Evolutionary conservation across 2,797 vertebrate species (phyloP), one percentile per base, ranked within the genome.

Genomic region (Clarias pachynema): DNA sequence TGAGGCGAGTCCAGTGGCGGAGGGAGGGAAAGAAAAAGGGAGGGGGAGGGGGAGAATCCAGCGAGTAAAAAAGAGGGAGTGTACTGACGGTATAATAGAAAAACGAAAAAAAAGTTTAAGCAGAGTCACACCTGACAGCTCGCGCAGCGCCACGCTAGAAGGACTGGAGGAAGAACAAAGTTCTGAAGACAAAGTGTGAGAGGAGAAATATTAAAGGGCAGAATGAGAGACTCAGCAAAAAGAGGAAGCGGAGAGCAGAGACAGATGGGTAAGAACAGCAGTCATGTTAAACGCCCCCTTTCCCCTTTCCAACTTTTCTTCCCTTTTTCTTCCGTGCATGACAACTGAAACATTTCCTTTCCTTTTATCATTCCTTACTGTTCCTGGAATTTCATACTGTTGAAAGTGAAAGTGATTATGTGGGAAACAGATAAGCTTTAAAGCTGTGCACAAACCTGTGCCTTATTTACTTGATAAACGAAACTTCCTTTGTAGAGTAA

Each of bases 221-320:
- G 88, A 90, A 96, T 96, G 95, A 95, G 93, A 90, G 95, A 96
- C 90, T 93, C 94, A 89, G 88, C 91, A 31, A 95, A 90, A 87
- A 86, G 87, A 92, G 92, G 92, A 91, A 94, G 91, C 88, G 91
- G 89, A 89, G 92, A 90, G 91, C 93, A 92, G 86, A 91, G 88
- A 84, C 92, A 93, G 68, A 75, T 88, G 90, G 95, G 95, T 96
- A 89, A 95, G 93, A 89, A 72, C 37, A 72, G 37, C 69, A 31
- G 49, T 56, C 29, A 49, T 56, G 26, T 5, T 53, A 53, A 10
- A 62, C 7, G 1, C 24, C 40, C 72, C 53, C 40, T 56, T 1
- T 59, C 10, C n/a, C n/a, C n/a, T n/a, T n/a, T n/a, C n/a, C n/a
- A n/a, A 91, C 4, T 14, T 53, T 31, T 29, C 26, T 3, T 10